Conservation (phyloP, 2,797 vertebrate species). For the Xiphorhynchus erythropygius region DNA sequence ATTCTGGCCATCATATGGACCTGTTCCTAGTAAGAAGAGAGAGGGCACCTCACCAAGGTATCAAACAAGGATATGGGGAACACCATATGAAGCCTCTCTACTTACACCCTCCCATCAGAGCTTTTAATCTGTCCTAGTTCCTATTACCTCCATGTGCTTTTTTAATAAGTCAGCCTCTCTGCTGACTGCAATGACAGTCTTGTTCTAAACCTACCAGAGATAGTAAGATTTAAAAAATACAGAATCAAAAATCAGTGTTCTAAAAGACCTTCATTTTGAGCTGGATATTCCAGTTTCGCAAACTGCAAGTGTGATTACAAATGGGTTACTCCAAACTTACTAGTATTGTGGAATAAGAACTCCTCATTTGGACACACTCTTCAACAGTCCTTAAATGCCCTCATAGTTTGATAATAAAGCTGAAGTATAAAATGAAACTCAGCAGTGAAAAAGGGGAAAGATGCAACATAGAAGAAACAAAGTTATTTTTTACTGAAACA, state of each 20-base stretch:
- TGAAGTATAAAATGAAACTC: not conserved
- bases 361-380: not conserved
- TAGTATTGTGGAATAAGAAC: not conserved
- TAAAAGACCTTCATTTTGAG: not conserved
- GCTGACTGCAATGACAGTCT: not conserved
- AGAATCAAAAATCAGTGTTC: not conserved
- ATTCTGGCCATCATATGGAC: not conserved
- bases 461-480: not conserved
- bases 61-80: not conserved
- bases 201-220: not conserved
- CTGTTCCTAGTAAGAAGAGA: not conserved
- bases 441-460: not conserved
- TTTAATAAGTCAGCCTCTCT: not conserved
- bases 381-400: not conserved
- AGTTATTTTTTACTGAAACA: not conserved
- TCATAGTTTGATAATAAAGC: not conserved
- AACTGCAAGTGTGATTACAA: not conserved
- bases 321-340: not conserved
- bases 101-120: not conserved
- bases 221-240: not conserved
- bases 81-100: not conserved
- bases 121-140: not conserved
- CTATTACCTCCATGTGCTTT: not conserved
- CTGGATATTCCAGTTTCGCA: not conserved
- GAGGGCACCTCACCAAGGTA: not conserved